Evolutionary conservation across 2,888 invertebrate species (phyloP).

Genomic region (Tricholauxania praeusta): DNA sequence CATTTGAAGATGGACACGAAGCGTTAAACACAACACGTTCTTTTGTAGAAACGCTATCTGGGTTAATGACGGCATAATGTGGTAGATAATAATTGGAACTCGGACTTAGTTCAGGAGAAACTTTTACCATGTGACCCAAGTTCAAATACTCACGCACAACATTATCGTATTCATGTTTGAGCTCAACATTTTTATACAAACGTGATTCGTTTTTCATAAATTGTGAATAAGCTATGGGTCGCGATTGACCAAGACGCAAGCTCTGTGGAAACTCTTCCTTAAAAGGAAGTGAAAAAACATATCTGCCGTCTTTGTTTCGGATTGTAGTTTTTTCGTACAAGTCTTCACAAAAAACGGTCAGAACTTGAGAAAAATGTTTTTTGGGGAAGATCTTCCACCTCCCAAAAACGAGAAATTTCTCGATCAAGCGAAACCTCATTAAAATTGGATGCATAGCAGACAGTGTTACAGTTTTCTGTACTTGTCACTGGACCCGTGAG

Average conservation of each 20-base stretch:
- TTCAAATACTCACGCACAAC: conserved; percentile 18
- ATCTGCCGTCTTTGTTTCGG: neutral
- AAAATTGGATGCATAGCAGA: conserved; percentile 3
- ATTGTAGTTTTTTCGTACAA: neutral
- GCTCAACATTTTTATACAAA: conserved; percentile 6
- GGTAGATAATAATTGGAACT: too few species aligned
- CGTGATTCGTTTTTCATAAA: conserved; percentile 30
- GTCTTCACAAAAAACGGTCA: neutral
- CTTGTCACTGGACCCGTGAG: conserved; percentile 36
- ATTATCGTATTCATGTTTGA: conserved; percentile 33
- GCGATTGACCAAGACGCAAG: neutral
- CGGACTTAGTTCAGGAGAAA: neutral
- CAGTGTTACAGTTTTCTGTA: too few species aligned
- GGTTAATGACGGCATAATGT: neutral
- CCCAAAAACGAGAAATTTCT: neutral
- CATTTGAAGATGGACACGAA: neutral
- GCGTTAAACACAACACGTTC: conserved; percentile 11
- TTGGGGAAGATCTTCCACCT: neutral
- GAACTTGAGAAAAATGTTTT: neutral
- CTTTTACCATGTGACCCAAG: too few species aligned
- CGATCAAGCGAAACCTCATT: neutral
- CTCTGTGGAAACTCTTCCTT: neutral
- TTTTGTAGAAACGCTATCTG: conserved; percentile 16
- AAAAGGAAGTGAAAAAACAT: too few species aligned
- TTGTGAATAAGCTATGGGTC: conserved; percentile 12